A percentile compares a stretch with the other conserved stretches of the same genome.
phyloP scores from a whole-genome alignment of 2,797 vertebrate species.

The Rousettus madagascariensis region DNA sequence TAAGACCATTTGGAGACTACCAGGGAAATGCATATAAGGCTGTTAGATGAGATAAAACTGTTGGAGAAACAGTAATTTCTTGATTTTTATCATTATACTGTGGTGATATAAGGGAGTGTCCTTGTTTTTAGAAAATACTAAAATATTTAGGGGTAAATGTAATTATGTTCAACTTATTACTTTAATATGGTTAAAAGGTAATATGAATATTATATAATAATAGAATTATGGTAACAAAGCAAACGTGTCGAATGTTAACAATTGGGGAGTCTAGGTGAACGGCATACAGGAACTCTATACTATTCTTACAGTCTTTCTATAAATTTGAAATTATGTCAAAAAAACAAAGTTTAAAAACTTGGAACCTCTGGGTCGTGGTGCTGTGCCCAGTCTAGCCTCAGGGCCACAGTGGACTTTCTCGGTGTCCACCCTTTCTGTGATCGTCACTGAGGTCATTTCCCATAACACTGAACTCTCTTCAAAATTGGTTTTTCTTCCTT shows the following conservation, averaged over 20 bases:
- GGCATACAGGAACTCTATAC: neutral
- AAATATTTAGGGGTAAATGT: neutral
- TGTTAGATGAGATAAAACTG: neutral
- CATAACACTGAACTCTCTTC: neutral
- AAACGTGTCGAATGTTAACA: neutral
- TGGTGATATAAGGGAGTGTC: neutral
- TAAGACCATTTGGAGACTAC: neutral
- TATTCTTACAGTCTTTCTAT: neutral
- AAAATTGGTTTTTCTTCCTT: neutral
- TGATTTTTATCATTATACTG: neutral
- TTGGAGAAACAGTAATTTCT: neutral
- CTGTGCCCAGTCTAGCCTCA: neutral
- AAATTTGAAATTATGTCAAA: neutral
- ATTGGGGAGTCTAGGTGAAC: neutral
- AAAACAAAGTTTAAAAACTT: neutral
- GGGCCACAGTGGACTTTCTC: neutral
- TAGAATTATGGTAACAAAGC: neutral
- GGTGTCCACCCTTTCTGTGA: neutral
- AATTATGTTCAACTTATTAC: neutral
- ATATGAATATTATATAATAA: neutral
- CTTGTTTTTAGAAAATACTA: slow-evolving; percentile 34
- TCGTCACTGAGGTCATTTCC: neutral
- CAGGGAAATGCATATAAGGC: neutral
- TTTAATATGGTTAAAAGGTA: neutral
- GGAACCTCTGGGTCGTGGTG: fast-evolving